Percentiles rank a stretch among this genome's conserved stretches.
Evolutionary conservation across 2,113 vertebrate genomes (phyloP).

Genomic region (Bubalus kerabau): DNA sequence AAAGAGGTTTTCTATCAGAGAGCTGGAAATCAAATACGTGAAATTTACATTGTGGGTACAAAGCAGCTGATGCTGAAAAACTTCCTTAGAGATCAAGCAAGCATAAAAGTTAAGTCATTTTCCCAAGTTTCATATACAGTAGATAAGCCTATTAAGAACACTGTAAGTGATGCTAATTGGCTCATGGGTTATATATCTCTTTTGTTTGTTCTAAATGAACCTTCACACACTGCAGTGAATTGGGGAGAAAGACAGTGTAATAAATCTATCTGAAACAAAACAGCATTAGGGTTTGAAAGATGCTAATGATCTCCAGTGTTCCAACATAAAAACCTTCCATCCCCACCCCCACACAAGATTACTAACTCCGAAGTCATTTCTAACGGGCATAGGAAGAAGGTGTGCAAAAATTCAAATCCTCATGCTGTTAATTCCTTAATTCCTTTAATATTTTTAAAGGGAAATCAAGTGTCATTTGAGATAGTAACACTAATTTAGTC

Average conservation of each 20-base stretch:
- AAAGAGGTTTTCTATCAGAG: constrained; percentile 51
- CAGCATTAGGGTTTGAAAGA: constrained; percentile 57
- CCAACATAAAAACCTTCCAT: background rate
- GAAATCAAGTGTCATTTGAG: constrained; percentile 18
- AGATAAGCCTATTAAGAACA: constrained; percentile 45
- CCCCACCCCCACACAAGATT: background rate
- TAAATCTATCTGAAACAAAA: constrained; percentile 70
- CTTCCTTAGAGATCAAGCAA: constrained; percentile 40
- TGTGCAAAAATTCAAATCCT: background rate
- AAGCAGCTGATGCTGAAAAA: constrained; percentile 42
- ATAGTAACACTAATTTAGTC: constrained; percentile 7
- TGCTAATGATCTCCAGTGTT: constrained; percentile 56
- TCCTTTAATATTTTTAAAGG: constrained; percentile 4
- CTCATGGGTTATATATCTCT: constrained; percentile 56
- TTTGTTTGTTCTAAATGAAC: constrained; percentile 6
- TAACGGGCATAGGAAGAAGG: background rate
- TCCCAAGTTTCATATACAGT: constrained; percentile 43
- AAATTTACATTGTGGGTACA: constrained; percentile 47
- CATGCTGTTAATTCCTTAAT: constrained; percentile 4
- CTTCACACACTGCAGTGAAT: constrained; percentile 1
- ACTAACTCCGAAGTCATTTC: background rate
- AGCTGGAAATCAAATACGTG: constrained; percentile 55
- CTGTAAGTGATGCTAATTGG: constrained; percentile 62
- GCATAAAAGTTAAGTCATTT: constrained; percentile 59
- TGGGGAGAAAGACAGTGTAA: constrained; percentile 58